These are phyloP conservation scores for Drosophila lutescens DNA, from an alignment of 2,888 invertebrate genomes.

Conservation along the genomic window DNA sequence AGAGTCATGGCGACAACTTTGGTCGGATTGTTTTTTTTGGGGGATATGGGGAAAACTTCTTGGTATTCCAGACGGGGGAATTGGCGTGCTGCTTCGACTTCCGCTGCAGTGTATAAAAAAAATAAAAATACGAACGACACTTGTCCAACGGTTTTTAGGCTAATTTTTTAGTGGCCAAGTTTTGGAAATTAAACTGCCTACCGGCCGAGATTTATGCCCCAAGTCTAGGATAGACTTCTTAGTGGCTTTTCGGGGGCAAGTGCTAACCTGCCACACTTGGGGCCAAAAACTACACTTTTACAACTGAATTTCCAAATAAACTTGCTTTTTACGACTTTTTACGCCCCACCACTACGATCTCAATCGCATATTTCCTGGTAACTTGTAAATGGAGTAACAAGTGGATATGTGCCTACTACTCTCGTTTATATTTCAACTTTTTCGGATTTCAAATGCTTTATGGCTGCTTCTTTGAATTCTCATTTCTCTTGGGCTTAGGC, in stretches of 20 bases:
- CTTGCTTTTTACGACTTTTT: conserved; percentile 62
- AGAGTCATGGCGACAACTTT: conserved; percentile 67
- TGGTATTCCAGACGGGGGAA: conserved; percentile 52
- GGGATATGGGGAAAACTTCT: conserved; percentile 55
- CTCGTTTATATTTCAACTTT: conserved; percentile 43
- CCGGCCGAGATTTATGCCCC: conserved; percentile 59
- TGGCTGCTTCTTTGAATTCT: conserved; percentile 70
- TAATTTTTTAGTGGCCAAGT: conserved; percentile 57
- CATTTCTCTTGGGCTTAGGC: conserved; percentile 41
- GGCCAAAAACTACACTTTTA: conserved; percentile 52
- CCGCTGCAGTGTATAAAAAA: conserved; percentile 56
- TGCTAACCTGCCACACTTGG: conserved; percentile 50
- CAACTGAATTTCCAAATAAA: conserved; percentile 72
- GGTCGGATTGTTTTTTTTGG: conserved; percentile 52
- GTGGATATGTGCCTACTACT: conserved; percentile 60
- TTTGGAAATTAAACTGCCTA: conserved; percentile 62
- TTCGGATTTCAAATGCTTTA: conserved; percentile 66
- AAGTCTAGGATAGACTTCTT: conserved; percentile 53
- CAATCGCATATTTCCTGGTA: conserved; percentile 77
- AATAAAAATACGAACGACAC: conserved; percentile 41
- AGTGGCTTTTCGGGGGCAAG: conserved; percentile 27
- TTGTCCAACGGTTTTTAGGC: conserved; percentile 68
- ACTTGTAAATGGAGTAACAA: conserved; percentile 81
- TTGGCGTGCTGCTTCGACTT: conserved; percentile 64
- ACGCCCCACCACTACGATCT: conserved; percentile 63